A percentile compares a stretch with the other conserved stretches of the same genome.
These are phyloP conservation scores for Pseudochromis fuscus DNA, from an alignment of 2,797 vertebrate genomes.

Conservation along the genomic window DNA sequence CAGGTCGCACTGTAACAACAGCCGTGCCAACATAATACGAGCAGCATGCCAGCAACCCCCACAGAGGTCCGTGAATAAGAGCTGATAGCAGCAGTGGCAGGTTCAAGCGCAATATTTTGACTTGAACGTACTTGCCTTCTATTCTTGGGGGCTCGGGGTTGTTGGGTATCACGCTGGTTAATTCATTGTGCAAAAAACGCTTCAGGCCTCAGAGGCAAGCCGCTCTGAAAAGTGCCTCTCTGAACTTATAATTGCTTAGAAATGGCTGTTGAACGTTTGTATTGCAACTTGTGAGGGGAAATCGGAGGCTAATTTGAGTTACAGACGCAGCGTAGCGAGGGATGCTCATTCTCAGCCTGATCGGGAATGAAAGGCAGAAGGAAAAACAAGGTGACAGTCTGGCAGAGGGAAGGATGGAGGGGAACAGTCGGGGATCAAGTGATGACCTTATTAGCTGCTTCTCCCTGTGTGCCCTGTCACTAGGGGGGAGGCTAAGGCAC, in stretches of 20 bases:
- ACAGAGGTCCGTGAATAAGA: slow-evolving; percentile 64
- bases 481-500: slow-evolving; percentile 49
- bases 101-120: slow-evolving; percentile 68
- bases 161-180: slow-evolving; percentile 48
- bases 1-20: slow-evolving; percentile 54
- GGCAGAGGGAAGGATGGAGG: slow-evolving; percentile 26
- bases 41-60: slow-evolving; percentile 66
- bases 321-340: background rate
- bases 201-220: slow-evolving; percentile 1
- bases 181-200: slow-evolving; percentile 49
- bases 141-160: slow-evolving; percentile 47
- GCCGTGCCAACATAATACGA: slow-evolving; percentile 61
- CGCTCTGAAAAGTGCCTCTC: slow-evolving; percentile 21
- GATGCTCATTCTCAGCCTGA: slow-evolving; percentile 2
- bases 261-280: slow-evolving; percentile 31
- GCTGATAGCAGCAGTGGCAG: slow-evolving; percentile 60
- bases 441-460: slow-evolving; percentile 81
- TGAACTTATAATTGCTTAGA: slow-evolving; percentile 17
- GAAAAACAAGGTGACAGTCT: slow-evolving; percentile 31
- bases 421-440: slow-evolving; percentile 71
- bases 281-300: slow-evolving; percentile 5
- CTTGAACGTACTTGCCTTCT: slow-evolving; percentile 54
- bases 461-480: slow-evolving; percentile 50
- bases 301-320: slow-evolving; percentile 16
- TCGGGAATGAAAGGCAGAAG: slow-evolving; percentile 1